Percentiles rank a stretch among this genome's conserved stretches.
phyloP scores from a whole-genome alignment of 1,140 invertebrate species.

The Drosophila melanica region DNA sequence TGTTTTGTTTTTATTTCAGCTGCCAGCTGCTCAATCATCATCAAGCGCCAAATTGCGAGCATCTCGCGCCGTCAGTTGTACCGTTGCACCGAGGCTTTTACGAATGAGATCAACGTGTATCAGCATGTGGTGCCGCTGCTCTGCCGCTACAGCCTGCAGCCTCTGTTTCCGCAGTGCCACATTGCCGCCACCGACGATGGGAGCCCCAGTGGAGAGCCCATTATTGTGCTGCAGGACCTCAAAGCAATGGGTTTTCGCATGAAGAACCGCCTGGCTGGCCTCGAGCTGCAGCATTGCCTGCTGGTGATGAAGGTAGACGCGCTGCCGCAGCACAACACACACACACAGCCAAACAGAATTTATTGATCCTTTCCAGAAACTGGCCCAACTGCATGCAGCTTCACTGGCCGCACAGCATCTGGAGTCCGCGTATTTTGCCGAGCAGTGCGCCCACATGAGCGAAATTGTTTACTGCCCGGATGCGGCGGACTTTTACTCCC shows the following conservation, averaged over 20 bases:
- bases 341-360: not conserved
- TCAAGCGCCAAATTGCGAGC: conserved; percentile 80
- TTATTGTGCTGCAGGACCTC: conserved; percentile 78
- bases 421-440: conserved; percentile 45
- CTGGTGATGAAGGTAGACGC: conserved; percentile 77
- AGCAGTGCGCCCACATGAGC: conserved; percentile 48
- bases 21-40: conserved; percentile 65
- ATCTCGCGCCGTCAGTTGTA: conserved; percentile 75
- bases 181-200: conserved; percentile 68
- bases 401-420: conserved; percentile 70
- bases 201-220: conserved; percentile 55
- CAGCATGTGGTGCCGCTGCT: conserved; percentile 70
- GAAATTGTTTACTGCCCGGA: conserved; percentile 80
- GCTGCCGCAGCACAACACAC: not conserved
- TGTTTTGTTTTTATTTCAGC: conserved; percentile 38
- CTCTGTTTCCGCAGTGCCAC: conserved; percentile 73
- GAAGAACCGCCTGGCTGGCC: conserved; percentile 66
- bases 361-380: conserved; percentile 61
- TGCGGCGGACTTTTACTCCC: conserved; percentile 72
- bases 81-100: conserved; percentile 78
- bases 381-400: conserved; percentile 76
- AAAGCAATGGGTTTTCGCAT: conserved; percentile 68
- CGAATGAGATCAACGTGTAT: conserved; percentile 80
- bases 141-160: conserved; percentile 55
- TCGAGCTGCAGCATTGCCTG: conserved; percentile 71